Evolutionary conservation across 2,113 vertebrate genomes (phyloP), one percentile per base, ranked within the genome.

Genomic region (Agelaius phoeniceus): DNA sequence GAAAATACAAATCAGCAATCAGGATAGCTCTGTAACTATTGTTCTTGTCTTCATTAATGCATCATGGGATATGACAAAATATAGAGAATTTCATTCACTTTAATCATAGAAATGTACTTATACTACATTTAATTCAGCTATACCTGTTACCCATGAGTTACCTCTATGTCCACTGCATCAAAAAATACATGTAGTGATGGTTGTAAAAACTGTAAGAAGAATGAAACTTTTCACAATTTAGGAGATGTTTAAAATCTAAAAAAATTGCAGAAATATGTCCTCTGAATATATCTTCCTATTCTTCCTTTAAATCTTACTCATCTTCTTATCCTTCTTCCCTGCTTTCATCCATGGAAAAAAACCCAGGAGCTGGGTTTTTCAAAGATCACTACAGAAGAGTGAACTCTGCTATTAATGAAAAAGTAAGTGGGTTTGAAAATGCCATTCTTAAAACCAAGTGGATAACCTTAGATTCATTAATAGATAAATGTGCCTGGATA

Each of bases 341-440:
- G 1, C 33, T 71, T 54, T 91, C 18, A 31, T 11, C 6, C 10
- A 14, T 7, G 3, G 7, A 24, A 57, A 67, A 76, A 76, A 57
- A 5, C 1, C 1, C 10, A 57, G 22, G 9, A 77, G 2, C 4
- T 44, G 10, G 0, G 0, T n/a, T 74, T 89, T 87, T 57, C 31
- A 37, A 72, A 84, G 44, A 63, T 37, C 11, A 52, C 76, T 28
- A 44, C 12, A 58, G 30, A 59, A 71, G 27, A 71, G 18, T 7
- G 19, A 58, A 16, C 18, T 62, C 44, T 58, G 12, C 8, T 77
- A 14, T 37, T 77, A 74, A 26, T 48, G 37, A 92, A 77, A 63
- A 77, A 30, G 6, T 23, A 54, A 59, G 27, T n/a, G 15, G 6
- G 78, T 92, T 72, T 75, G 22, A 94, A 89, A 92, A 63, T n/a